A percentile compares a stretch with the other conserved stretches of the same genome.
Evolutionary conservation across 1,140 invertebrate genomes (phyloP).

Genomic region (Monomorium pharaonis): DNA sequence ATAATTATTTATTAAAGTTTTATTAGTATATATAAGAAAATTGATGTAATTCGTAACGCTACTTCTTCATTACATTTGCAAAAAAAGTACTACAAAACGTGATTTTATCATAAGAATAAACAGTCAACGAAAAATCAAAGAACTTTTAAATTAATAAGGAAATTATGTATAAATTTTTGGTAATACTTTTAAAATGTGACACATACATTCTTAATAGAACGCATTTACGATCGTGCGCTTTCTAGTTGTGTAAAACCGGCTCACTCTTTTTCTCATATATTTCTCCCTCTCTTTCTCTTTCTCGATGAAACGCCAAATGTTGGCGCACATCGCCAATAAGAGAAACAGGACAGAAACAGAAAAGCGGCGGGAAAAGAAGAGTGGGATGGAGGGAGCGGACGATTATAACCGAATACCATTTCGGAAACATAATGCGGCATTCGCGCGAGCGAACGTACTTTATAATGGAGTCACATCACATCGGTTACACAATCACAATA

Average conservation of each 20-base stretch:
- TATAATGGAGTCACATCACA: constrained; percentile 84
- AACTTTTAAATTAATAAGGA: too few species aligned
- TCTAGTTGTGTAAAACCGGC: not conserved
- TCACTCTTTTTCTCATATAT: constrained; percentile 14
- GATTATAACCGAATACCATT: constrained; percentile 70
- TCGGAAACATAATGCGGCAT: constrained; percentile 73
- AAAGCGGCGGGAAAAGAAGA: constrained; percentile 26
- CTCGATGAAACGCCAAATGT: constrained; percentile 69
- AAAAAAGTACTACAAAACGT: too few species aligned
- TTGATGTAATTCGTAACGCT: too few species aligned
- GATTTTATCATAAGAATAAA: too few species aligned
- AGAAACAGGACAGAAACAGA: constrained; percentile 12
- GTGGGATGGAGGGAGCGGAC: constrained; percentile 46
- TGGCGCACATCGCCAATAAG: constrained; percentile 55
- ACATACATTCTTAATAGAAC: too few species aligned
- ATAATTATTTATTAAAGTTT: too few species aligned
- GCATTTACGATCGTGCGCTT: constrained; percentile 30
- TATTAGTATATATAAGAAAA: too few species aligned
- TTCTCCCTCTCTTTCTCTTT: constrained; percentile 21
- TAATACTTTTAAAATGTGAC: too few species aligned
- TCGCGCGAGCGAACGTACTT: constrained; percentile 66
- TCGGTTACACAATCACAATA: constrained; percentile 85
- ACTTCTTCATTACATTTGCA: too few species aligned
- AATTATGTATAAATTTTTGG: too few species aligned
- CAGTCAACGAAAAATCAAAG: too few species aligned